These are phyloP conservation scores for Trichoplusia ni DNA, from an alignment of 1,140 invertebrate species.

Conservation along the genomic window DNA sequence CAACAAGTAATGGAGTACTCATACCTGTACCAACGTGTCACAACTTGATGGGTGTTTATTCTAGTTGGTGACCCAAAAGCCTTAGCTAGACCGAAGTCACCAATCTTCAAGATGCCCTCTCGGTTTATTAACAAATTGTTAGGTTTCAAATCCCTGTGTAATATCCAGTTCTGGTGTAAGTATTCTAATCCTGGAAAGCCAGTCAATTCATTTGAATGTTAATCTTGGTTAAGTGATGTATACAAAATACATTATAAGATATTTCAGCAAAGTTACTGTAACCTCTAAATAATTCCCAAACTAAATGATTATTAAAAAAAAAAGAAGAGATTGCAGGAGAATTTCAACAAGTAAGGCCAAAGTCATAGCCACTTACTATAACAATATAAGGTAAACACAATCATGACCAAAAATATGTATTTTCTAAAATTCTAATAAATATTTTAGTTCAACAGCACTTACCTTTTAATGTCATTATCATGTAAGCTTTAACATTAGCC, in stretches of 20 bases:
- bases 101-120: conserved; percentile 96
- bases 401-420: background rate
- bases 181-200: conserved; percentile 89
- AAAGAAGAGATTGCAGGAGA: no score
- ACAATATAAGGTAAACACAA: no score
- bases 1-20: background rate
- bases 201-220: no score
- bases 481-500: conserved; percentile 97
- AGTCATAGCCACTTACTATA: no score
- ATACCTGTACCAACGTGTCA: conserved; percentile 95
- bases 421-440: no score
- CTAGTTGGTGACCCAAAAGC: conserved; percentile 98
- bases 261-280: no score
- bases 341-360: no score
- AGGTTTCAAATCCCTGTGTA: conserved; percentile 99
- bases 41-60: conserved; percentile 99
- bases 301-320: background rate
- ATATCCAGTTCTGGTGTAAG: conserved; percentile 97
- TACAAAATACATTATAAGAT: no score
- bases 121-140: conserved; percentile 98
- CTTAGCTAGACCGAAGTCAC: conserved; percentile 99
- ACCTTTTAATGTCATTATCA: conserved; percentile 96
- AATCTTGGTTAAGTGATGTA: no score
- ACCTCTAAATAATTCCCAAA: background rate
- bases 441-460: conserved; percentile 37